Conservation (phyloP, 2,888 invertebrate species). For the Atrina japonica region DNA sequence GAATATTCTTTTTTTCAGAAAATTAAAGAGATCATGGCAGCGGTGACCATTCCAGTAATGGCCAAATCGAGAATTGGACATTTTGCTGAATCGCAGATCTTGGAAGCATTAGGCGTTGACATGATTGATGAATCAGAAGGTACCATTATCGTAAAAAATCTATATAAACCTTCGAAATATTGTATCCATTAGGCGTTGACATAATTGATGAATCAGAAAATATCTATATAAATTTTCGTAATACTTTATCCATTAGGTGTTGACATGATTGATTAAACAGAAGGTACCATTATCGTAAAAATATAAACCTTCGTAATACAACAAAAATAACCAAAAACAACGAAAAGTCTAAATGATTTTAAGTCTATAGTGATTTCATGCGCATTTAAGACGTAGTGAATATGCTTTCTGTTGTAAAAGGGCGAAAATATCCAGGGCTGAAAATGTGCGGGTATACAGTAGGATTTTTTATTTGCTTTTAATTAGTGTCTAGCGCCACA, state of each 20-base stretch:
- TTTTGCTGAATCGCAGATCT: constrained; percentile 78
- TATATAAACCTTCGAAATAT: constrained; percentile 1
- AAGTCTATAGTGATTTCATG: too few species aligned
- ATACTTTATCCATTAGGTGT: constrained; percentile 73
- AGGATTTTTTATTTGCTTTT: too few species aligned
- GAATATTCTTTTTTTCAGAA: constrained; percentile 61
- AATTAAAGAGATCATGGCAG: constrained; percentile 75
- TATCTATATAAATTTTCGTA: neutral
- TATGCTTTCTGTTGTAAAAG: neutral
- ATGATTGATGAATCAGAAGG: constrained; percentile 80
- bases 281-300: constrained; percentile 69
- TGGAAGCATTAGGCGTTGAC: constrained; percentile 76
- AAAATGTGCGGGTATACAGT: too few species aligned
- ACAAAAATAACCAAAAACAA: neutral
- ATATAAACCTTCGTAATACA: neutral
- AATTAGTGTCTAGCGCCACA: too few species aligned
- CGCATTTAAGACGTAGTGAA: too few species aligned
- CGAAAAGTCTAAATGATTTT: too few species aligned
- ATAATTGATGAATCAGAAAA: constrained; percentile 78
- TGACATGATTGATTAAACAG: constrained; percentile 79
- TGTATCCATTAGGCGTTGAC: constrained; percentile 76
- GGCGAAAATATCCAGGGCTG: too few species aligned
- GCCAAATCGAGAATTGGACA: constrained; percentile 77
- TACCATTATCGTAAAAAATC: constrained; percentile 42
- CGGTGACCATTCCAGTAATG: constrained; percentile 78